Percentiles rank a stretch among this genome's conserved stretches.
Conservation (phyloP, 2,888 invertebrate genomes). For the Limnephilus auricula region DNA sequence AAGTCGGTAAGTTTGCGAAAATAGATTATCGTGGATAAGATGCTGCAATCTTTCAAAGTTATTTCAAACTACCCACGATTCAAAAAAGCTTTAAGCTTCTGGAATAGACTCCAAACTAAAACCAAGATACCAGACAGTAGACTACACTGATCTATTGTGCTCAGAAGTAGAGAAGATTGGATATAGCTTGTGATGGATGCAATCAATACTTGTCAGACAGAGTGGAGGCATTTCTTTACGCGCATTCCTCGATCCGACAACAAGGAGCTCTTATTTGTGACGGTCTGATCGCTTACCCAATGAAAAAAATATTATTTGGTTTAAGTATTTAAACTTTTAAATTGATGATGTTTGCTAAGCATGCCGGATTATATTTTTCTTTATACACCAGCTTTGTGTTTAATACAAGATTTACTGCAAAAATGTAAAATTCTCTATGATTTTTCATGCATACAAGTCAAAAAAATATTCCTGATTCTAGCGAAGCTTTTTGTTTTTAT, state of each 20-base stretch:
- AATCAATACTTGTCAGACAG: constrained; percentile 36
- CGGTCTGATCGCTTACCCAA: not conserved
- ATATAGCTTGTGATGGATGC: constrained; percentile 18
- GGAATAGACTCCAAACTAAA: not conserved
- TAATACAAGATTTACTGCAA: no score
- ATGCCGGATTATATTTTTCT: not conserved
- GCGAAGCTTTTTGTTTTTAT: no score
- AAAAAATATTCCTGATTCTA: no score
- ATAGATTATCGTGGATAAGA: not conserved
- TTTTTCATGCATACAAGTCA: no score
- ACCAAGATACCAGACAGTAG: not conserved
- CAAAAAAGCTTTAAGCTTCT: not conserved
- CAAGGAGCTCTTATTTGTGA: not conserved
- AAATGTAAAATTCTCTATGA: no score
- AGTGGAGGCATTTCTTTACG: not conserved
- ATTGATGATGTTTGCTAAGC: not conserved
- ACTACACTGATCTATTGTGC: not conserved
- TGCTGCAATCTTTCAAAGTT: not conserved
- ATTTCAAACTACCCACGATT: not conserved
- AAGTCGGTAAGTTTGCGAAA: no score
- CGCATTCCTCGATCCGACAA: not conserved
- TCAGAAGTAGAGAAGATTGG: not conserved
- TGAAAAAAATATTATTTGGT: not conserved
- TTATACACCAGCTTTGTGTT: no score
- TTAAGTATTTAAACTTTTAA: not conserved